Evolutionary conservation across 64 coral and sea anemone species (phyloP).

Genomic region (Cladopsammia gracilis): DNA sequence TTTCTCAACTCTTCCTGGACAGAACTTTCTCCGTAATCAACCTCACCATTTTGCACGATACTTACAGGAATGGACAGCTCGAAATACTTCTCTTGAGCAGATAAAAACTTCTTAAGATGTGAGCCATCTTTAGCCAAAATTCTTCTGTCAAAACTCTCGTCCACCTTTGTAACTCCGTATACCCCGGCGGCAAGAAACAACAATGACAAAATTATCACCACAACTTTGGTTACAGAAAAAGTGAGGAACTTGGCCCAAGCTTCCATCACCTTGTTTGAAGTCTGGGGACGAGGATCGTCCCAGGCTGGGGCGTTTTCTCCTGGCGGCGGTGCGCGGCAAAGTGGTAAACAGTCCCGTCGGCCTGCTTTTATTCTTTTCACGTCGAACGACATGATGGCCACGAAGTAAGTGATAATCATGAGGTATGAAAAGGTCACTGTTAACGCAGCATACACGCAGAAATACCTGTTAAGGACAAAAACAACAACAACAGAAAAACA

Average conservation of each 20-base stretch:
- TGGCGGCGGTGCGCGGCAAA: conserved; percentile 52
- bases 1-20: conserved; percentile 48
- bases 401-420: conserved; percentile 64
- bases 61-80: conserved; percentile 23
- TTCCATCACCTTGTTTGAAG: conserved; percentile 28
- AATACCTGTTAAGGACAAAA: not conserved
- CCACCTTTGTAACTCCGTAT: conserved; percentile 49
- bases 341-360: conserved; percentile 66
- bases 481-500: not conserved
- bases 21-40: conserved; percentile 13
- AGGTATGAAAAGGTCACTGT: conserved; percentile 56
- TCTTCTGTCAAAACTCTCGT: conserved; percentile 49
- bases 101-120: conserved; percentile 50
- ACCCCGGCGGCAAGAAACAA: conserved; percentile 35
- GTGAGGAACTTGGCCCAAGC: conserved; percentile 41
- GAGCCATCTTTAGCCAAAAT: conserved; percentile 69
- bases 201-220: conserved; percentile 46
- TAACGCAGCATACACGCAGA: conserved; percentile 62
- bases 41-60: conserved; percentile 8
- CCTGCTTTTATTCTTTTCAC: conserved; percentile 54
- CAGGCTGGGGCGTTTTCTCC: conserved; percentile 57
- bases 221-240: not conserved
- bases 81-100: conserved; percentile 27
- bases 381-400: conserved; percentile 63
- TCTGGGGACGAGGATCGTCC: conserved; percentile 63